Base-by-base conservation (phyloP, 1,140 invertebrate genomes). In the Drosophila kurseongensis region DNA sequence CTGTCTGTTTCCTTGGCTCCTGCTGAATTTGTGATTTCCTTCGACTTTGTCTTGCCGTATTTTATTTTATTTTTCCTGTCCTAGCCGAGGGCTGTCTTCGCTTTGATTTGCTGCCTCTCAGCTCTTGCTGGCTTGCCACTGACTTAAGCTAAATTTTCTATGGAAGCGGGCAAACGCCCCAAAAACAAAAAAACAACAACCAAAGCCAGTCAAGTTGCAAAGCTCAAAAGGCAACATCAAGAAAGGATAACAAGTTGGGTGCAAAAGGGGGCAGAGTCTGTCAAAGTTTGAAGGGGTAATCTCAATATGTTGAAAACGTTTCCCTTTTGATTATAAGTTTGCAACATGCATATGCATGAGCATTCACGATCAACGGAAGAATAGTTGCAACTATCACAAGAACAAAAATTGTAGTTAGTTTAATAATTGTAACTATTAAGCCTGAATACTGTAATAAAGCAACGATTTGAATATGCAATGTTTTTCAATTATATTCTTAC, bases 91-190 rank as follows among this genome's bases (percentile, higher is more conserved):
- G 16, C n/a, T 61, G 69, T 71, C 71, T 40, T 48, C 63, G 56
- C 52, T 68, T 77, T 78, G 79, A 82, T 71, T 80, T 80, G 67
- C 51, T n/a, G 29, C n/a, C 23, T 8, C 59, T 18, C 36, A 36
- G 62, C 42, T 41, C 60, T 56, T 44, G 32, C 55, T 58, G 59
- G 50, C 40, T 38, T 65, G 80, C 57, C 75, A 78, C 60, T 75
- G 77, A 68, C 67, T 80, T 73, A 58, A 66, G 69, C 66, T 54
- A 80, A 69, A 85, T 77, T 85, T 78, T 48, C 45, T 51, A 52
- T 32, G 35, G 50, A 40, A 40, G 58, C 45, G 29, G 23, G 38
- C 52, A 57, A 32, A 60, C 55, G 41, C 32, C 44, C 55, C 9
- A 16, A 61, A 27, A 23, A 23, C 2, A 23, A 23, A 23, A 23